A percentile compares a stretch with the other conserved stretches of the same genome.
These are phyloP conservation scores for Falco novaeseelandiae DNA, from an alignment of 2,797 vertebrate species.

Conservation along the genomic window DNA sequence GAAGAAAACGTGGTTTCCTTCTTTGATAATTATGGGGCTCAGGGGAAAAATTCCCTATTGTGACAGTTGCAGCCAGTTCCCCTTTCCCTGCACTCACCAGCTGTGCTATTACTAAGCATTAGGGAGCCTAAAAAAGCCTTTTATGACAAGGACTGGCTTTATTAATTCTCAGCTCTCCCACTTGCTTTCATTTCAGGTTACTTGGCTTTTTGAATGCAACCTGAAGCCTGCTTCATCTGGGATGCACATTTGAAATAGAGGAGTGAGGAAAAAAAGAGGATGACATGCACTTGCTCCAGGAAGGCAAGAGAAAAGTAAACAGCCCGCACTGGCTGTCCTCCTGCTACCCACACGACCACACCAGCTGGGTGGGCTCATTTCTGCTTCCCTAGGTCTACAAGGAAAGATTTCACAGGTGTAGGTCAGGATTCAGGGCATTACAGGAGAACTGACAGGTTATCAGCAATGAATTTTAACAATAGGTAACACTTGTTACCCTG, in stretches of 20 bases:
- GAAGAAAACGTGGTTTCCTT: not conserved
- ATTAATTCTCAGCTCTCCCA: not conserved
- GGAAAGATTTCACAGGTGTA: not conserved
- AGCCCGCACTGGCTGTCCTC: not conserved
- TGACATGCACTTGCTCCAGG: fast-evolving
- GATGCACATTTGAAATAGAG: not conserved
- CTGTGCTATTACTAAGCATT: not conserved
- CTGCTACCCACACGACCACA: not conserved
- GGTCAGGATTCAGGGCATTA: not conserved
- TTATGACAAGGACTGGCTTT: not conserved
- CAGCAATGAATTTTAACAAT: not conserved
- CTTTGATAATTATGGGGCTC: not conserved
- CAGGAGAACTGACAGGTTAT: not conserved
- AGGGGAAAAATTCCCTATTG: not conserved
- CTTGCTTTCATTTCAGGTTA: not conserved
- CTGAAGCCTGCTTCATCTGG: not conserved
- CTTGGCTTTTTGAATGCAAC: not conserved
- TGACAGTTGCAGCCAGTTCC: not conserved
- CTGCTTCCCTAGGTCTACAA: not conserved
- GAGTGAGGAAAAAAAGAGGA: not conserved
- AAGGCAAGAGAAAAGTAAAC: not conserved
- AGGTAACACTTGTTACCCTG: not conserved
- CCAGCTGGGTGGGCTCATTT: not conserved
- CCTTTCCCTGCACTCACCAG: not conserved
- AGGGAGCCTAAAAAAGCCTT: not conserved